Evolutionary conservation across 2,888 invertebrate species (phyloP), one percentile per base, ranked within the genome.

Genomic region (Diaperis boleti): DNA sequence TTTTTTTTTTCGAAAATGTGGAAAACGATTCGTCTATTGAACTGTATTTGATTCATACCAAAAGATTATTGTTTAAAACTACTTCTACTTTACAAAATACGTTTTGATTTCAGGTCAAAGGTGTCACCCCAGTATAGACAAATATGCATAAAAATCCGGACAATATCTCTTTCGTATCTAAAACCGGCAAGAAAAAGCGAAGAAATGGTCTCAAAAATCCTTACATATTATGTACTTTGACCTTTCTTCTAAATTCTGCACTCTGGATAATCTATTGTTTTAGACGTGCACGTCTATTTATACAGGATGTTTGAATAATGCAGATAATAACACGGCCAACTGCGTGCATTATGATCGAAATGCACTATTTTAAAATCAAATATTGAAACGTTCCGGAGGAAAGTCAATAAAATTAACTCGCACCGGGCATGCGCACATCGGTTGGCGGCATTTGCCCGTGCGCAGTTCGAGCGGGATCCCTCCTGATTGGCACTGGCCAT

Each of bases 401-500:
- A 59, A 59, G 59, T 59, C 59, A 59, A 59, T 59, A 59, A 59
- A 59, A 49, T 59, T 59, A 59, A 59, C 56, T 49, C 49, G 26
- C 11, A 49, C 6, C 49, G 44, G 33, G 52, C 52, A 60, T 44
- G 52, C 52, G 60, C 60, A 44, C 52, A 47, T 17, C 41, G 39
- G 31, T 35, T 7, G 7, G n/a, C 20, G 13, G 18, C 39, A 39
- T 65, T 68, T 72, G 72, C 71, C 71, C 73, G 70, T 64, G 72
- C 72, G 73, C 73, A 70, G 67, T 74, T 77, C 74, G 67, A 75
- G 77, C 77, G 76, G 76, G 76, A 74, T 72, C 66, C 65, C 67
- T 71, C 72, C 72, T 76, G 76, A 78, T 78, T 78, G 78, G 77
- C 76, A 76, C 74, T 76, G 77, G 78, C 77, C 78, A 70, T 74